Evolutionary conservation across 1,140 invertebrate genomes (phyloP).

Genomic region (Philopotamus ludificatus): DNA sequence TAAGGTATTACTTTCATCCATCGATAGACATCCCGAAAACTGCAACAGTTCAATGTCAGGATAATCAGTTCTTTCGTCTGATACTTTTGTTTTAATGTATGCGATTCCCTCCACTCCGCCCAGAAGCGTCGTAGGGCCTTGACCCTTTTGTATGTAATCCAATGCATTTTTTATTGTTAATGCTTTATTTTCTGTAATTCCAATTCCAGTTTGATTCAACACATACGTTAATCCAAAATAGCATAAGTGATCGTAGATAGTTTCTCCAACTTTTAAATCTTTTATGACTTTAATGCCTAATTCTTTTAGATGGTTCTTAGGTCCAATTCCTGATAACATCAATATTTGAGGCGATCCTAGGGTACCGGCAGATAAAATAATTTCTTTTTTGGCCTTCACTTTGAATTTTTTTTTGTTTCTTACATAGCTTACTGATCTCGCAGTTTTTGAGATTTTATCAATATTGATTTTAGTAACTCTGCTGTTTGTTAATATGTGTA

Average conservation of each 20-base stretch:
- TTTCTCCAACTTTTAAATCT: conserved; percentile 69
- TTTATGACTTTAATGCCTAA: conserved; percentile 57
- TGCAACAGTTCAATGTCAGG: conserved; percentile 68
- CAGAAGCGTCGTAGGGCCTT: conserved; percentile 56
- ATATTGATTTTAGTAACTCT: conserved; percentile 69
- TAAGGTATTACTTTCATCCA: conserved; percentile 59
- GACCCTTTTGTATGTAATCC: conserved; percentile 53
- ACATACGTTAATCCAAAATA: conserved; percentile 64
- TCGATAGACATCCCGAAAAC: conserved; percentile 70
- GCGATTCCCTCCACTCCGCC: conserved; percentile 65
- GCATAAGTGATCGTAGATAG: conserved; percentile 70
- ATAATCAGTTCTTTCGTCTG: conserved; percentile 54
- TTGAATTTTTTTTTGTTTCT: conserved; percentile 50
- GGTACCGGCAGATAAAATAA: conserved; percentile 69
- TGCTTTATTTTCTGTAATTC: conserved; percentile 48
- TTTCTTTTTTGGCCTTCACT: conserved; percentile 63
- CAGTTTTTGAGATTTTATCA: conserved; percentile 57
- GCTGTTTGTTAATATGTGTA: conserved; percentile 60
- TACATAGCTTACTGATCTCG: conserved; percentile 62
- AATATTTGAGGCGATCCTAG: conserved; percentile 71
- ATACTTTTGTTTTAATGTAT: conserved; percentile 62
- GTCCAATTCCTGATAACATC: conserved; percentile 77
- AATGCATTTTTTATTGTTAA: conserved; percentile 52
- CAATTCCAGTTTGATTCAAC: conserved; percentile 49
- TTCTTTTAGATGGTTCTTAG: conserved; percentile 60